A percentile compares a stretch with the other conserved stretches of the same genome.
phyloP scores from a whole-genome alignment of 2,797 vertebrate species.

The Sebastes goodei region DNA sequence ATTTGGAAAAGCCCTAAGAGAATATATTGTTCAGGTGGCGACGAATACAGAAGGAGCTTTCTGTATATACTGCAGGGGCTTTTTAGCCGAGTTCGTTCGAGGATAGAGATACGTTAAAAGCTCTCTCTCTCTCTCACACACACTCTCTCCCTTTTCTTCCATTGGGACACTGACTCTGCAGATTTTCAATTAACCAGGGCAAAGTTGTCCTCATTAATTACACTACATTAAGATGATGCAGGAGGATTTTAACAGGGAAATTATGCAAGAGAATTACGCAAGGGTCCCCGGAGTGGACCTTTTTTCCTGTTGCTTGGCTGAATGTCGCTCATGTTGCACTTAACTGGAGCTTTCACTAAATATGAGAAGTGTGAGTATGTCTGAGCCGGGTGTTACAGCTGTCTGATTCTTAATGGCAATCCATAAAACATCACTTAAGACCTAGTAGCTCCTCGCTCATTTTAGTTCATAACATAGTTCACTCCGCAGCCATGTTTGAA shows the following conservation, averaged over 20 bases:
- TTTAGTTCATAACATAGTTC: background rate
- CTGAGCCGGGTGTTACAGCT: slow-evolving; percentile 40
- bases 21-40: slow-evolving; percentile 45
- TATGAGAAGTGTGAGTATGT: slow-evolving; percentile 1
- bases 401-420: slow-evolving; percentile 46
- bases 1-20: slow-evolving; percentile 36
- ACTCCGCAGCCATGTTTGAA: background rate
- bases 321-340: slow-evolving; percentile 47
- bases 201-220: slow-evolving; percentile 70
- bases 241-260: slow-evolving; percentile 39
- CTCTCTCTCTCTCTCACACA: background rate
- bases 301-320: slow-evolving; percentile 38
- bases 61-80: slow-evolving; percentile 24
- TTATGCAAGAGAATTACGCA: slow-evolving; percentile 55
- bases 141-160: slow-evolving; percentile 5
- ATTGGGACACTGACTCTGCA: slow-evolving; percentile 60
- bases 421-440: slow-evolving; percentile 53
- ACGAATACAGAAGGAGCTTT: slow-evolving; percentile 38
- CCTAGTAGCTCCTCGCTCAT: background rate
- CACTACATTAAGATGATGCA: slow-evolving; percentile 58
- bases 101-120: slow-evolving; percentile 40
- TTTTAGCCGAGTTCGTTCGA: slow-evolving; percentile 35
- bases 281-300: slow-evolving; percentile 26
- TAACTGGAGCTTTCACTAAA: slow-evolving; percentile 37
- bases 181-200: slow-evolving; percentile 64